Conservation (phyloP, 2,888 invertebrate species). For the Deilephila porcellus region DNA sequence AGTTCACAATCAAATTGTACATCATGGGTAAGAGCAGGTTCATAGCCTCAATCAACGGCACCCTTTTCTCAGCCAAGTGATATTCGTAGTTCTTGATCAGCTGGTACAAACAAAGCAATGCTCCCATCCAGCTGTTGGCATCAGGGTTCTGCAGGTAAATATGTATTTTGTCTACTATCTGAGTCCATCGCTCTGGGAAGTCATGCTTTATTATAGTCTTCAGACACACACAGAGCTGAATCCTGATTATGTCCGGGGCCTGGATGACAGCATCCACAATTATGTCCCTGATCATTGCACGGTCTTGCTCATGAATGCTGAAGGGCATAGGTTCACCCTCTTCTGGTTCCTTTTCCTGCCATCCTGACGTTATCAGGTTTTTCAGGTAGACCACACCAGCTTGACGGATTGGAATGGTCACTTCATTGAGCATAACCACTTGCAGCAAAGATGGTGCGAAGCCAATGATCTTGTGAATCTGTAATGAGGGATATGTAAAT, state of each 20-base stretch:
- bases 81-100: constrained; percentile 97
- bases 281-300: constrained; percentile 95
- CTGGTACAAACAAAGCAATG: constrained; percentile 95
- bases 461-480: constrained; percentile 91
- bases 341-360: constrained; percentile 93
- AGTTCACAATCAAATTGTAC: constrained; percentile 91
- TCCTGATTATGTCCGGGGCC: constrained; percentile 95
- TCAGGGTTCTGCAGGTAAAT: constrained; percentile 97
- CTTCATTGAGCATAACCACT: constrained; percentile 95
- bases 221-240: constrained; percentile 96
- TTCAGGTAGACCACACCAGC: constrained; percentile 98
- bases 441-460: constrained; percentile 97
- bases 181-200: constrained; percentile 97
- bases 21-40: constrained; percentile 95
- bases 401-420: constrained; percentile 96
- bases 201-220: constrained; percentile 97
- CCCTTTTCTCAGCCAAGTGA: constrained; percentile 94
- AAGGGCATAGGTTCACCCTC: constrained; percentile 91
- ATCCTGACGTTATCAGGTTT: constrained; percentile 94
- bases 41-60: constrained; percentile 97
- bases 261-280: constrained; percentile 98
- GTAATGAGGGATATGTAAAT: constrained; percentile 44
- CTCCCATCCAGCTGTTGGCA: constrained; percentile 94
- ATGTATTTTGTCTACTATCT: constrained; percentile 97
- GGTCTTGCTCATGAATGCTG: constrained; percentile 97